Percentiles rank a stretch among this genome's conserved stretches.
Conservation (phyloP, 2,888 invertebrate genomes). For the Callyntrura guangdongensis region DNA sequence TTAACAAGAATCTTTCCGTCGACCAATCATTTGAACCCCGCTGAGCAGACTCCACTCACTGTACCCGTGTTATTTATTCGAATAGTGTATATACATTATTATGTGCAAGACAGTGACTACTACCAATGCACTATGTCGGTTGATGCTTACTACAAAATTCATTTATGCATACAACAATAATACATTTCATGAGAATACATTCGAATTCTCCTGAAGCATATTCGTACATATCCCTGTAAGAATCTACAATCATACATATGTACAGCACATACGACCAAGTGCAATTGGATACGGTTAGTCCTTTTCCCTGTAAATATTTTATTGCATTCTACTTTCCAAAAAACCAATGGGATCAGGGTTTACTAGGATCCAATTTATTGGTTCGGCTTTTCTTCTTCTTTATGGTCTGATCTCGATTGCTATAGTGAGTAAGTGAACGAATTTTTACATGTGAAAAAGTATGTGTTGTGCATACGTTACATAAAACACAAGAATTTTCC, state of each 20-base stretch:
- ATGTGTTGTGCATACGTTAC: constrained; percentile 29
- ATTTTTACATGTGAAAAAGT: constrained; percentile 52
- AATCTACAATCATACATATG: constrained; percentile 37
- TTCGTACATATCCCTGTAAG: neutral
- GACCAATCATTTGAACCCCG: constrained; percentile 50
- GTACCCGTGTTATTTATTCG: no score
- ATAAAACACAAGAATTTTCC: constrained; percentile 22
- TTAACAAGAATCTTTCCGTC: constrained; percentile 20
- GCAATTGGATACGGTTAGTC: constrained; percentile 55
- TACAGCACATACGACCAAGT: constrained; percentile 29
- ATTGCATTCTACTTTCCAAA: constrained; percentile 74
- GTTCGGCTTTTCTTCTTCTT: constrained; percentile 62
- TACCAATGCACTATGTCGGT: neutral
- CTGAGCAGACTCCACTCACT: neutral
- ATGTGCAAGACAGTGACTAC: neutral
- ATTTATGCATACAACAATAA: constrained; percentile 22
- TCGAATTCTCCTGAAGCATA: constrained; percentile 6
- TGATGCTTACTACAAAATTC: constrained; percentile 1
- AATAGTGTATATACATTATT: neutral
- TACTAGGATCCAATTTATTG: constrained; percentile 73
- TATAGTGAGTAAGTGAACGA: constrained; percentile 35
- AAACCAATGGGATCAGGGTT: constrained; percentile 71
- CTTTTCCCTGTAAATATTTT: constrained; percentile 79
- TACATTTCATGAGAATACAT: constrained; percentile 1
- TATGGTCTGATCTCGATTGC: constrained; percentile 61